Percentiles rank a stretch among this genome's conserved stretches.
Conservation (phyloP, 2,888 invertebrate genomes). For the Tigriopus californicus region DNA sequence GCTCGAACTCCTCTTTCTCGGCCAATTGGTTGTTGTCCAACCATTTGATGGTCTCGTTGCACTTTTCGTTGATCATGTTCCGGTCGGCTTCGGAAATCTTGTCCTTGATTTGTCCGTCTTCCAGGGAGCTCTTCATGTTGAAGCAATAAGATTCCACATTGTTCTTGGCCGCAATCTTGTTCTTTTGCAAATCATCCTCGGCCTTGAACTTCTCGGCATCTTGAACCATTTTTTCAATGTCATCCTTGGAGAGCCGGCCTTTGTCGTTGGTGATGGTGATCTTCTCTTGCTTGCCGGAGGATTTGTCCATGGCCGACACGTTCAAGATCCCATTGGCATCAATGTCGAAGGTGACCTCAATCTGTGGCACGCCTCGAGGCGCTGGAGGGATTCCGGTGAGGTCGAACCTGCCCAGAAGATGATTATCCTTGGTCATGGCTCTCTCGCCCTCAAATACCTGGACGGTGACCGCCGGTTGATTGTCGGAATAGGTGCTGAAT, state of each 20-base stretch:
- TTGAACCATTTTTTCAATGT: constrained; percentile 34
- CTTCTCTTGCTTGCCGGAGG: constrained; percentile 33
- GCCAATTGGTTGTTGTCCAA: constrained; percentile 30
- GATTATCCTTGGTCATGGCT: constrained; percentile 88
- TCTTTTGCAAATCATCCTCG: constrained; percentile 33
- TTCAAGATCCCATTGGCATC: no score
- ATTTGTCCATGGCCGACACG: constrained; percentile 33
- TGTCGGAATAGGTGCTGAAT: constrained; percentile 16
- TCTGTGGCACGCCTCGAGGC: constrained; percentile 67
- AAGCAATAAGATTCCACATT: no score
- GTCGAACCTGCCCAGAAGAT: constrained; percentile 42
- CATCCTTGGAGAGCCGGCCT: constrained; percentile 65
- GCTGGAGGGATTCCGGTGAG: constrained; percentile 86
- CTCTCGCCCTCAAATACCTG: constrained; percentile 54
- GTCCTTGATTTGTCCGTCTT: constrained; percentile 29
- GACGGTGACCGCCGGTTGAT: constrained; percentile 18
- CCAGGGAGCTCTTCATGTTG: constrained; percentile 35
- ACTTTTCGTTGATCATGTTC: constrained; percentile 27
- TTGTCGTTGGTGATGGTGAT: constrained; percentile 75
- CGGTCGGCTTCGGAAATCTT: constrained; percentile 30
- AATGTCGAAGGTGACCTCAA: constrained; percentile 23
- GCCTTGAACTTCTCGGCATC: constrained; percentile 34
- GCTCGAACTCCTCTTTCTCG: constrained; percentile 23
- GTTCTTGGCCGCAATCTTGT: constrained; percentile 31
- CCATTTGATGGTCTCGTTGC: constrained; percentile 28